Evolutionary conservation across 2,797 vertebrate genomes (phyloP), one percentile per base, ranked within the genome.

Genomic region (Vireo griseus): DNA sequence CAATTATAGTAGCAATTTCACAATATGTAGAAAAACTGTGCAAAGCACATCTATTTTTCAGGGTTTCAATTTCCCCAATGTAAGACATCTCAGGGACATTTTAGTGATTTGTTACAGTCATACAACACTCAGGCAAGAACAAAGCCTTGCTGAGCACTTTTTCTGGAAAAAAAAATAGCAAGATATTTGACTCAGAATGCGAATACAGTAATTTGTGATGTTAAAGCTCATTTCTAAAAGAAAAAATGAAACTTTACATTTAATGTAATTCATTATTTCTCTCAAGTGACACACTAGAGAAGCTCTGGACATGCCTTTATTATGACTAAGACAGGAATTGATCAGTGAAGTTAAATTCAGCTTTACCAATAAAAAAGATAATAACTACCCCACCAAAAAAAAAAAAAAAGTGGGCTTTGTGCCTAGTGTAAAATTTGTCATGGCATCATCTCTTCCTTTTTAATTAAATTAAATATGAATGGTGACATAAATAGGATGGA

Each of bases 1-100:
- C 80, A 83, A 75, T 88, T 93, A 93, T 12, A 71, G 65, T 26
- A 86, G 22, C 73, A 81, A 80, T 95, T 93, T 96, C 80, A 81
- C 73, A 69, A 92, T 69, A 69, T 39, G 45, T 84, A 88, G 59
- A 86, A 94, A 90, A 66, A 72, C n/a, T 0, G 5, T 94, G 90
- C 76, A 76, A 95, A 93, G 76, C 9, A 86, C 79, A 79, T 88
- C 72, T 73, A 88, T 88, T 93, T 92, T 95, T 94, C 94, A 95
- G 94, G 93, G 86, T 84, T 96, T 94, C 85, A 85, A 75, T 95
- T 96, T 93, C 82, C 92, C 40, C 82, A 80, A 92, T 69, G 77
- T 79, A 74, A 94, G 73, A 94, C 83, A 88, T 90, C 93, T 95
- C 94, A 94, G 96, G 92, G 95, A 92, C 33, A 73, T 96, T 95